Percentiles rank a stretch among this genome's conserved stretches.
Conservation (phyloP, 2,113 vertebrate species). For the Paradoxurus hermaphroditus region DNA sequence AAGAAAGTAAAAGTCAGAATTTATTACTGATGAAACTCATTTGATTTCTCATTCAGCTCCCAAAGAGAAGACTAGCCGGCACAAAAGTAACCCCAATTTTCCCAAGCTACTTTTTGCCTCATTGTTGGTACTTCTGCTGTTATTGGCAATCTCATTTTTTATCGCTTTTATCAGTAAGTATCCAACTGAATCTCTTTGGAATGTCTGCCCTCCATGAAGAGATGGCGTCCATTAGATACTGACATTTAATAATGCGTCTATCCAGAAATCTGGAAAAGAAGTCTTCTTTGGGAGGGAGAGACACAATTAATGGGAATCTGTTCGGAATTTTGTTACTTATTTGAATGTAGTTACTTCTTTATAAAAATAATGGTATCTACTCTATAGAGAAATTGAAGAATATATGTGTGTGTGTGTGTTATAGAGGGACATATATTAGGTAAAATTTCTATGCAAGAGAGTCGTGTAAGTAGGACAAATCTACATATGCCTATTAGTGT, state of each 20-base stretch:
- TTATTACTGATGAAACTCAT: constrained; percentile 1
- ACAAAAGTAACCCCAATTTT: neutral
- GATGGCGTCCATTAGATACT: neutral
- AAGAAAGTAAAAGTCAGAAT: neutral
- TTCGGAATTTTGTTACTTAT: neutral
- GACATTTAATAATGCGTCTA: neutral
- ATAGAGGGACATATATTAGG: neutral
- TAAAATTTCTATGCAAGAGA: neutral
- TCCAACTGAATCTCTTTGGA: neutral
- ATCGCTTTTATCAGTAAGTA: constrained; percentile 66
- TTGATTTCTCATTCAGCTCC: constrained; percentile 41
- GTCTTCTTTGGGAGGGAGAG: neutral
- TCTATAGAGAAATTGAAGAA: neutral
- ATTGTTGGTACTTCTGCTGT: constrained; percentile 39
- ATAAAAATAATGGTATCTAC: neutral
- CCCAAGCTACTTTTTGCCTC: neutral
- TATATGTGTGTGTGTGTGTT: neutral
- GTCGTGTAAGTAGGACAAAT: neutral
- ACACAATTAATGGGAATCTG: neutral
- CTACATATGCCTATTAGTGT: neutral
- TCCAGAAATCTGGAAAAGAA: neutral
- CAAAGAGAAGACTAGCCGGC: neutral
- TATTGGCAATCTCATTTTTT: constrained; percentile 38
- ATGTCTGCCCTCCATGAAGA: neutral
- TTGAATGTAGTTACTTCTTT: neutral